Conservation (phyloP, 1,140 invertebrate genomes). For the Trachymyrmex septentrionalis region DNA sequence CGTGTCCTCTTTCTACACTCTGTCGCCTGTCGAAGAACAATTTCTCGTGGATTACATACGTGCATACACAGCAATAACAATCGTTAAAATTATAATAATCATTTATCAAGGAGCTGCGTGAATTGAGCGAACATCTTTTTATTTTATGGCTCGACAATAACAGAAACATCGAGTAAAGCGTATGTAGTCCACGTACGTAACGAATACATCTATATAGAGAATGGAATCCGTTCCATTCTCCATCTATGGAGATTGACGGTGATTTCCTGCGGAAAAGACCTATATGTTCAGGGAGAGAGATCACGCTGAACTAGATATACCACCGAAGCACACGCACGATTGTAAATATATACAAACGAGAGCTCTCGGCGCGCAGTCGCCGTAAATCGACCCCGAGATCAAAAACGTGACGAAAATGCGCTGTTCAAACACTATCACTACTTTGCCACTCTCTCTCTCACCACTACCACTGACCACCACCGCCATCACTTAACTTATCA, state of each 20-base stretch:
- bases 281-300: constrained; percentile 50
- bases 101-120: background rate
- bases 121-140: background rate
- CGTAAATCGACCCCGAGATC: constrained; percentile 38
- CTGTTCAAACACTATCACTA: constrained; percentile 67
- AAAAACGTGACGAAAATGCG: constrained; percentile 65
- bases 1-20: background rate
- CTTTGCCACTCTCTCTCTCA: constrained; percentile 63
- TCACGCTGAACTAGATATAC: constrained; percentile 56
- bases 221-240: constrained; percentile 31
- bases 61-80: background rate
- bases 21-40: background rate
- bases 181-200: constrained; percentile 16
- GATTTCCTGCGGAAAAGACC: constrained; percentile 9
- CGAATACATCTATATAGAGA: background rate
- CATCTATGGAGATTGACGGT: background rate
- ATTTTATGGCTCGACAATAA: background rate
- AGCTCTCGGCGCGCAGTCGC: constrained; percentile 2
- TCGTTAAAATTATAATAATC: background rate
- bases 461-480: constrained; percentile 53
- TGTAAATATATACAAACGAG: constrained; percentile 63
- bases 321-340: constrained; percentile 68
- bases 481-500: constrained; percentile 56
- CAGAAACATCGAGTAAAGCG: background rate
- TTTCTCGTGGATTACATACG: constrained; percentile 16